Evolutionary conservation across 2,113 vertebrate species (phyloP), one percentile per base, ranked within the genome.

Genomic region (Sceloporus undulatus): DNA sequence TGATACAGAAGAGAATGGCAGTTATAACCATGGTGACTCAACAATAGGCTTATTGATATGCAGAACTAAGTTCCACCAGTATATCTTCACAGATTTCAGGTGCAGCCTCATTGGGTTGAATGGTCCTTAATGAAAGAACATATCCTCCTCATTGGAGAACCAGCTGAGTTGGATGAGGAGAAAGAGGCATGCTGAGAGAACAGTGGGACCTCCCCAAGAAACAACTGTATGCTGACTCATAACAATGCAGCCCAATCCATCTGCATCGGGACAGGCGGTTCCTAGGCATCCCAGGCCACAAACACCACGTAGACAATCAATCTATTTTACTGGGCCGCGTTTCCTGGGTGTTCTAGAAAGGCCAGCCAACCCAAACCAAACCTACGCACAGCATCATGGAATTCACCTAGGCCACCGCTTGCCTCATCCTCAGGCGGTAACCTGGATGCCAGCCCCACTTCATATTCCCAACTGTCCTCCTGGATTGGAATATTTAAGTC

Each of bases 401-500:
- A 2, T 5, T 27, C 38, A n/a, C 23, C 7, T 16, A 21, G 65
- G 6, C 29, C 23, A 83, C 6, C 19, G 34, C 13, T 0, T 65
- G 1, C 40, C 75, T 4, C 23, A 14, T 7, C 13, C 0, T 27
- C 38, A 29, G 16, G 13, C 0, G 3, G 2, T 38, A 21, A 38
- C 16, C 19, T 79, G 85, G 75, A 70, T 70, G 85, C 85, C 76
- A 9, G 29, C 65, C 0, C 85, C 42, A 14, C 29, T 14, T 52
- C 48, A 62, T 5, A 3, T 54, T 29, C 19, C 42, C 40, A 1
- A 9, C 40, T 86, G 62, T 34, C 85, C 85, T 13, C 85, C 85
- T 1, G 85, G 75, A 14, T 16, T 86, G 62, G 85, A 79, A 38
- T 79, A 79, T 54, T 86, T 86, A 42, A 18, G 2, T 27, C 85